These are phyloP conservation scores for Ochotona princeps DNA, from an alignment of 2,113 vertebrate species.

Conservation along the genomic window DNA sequence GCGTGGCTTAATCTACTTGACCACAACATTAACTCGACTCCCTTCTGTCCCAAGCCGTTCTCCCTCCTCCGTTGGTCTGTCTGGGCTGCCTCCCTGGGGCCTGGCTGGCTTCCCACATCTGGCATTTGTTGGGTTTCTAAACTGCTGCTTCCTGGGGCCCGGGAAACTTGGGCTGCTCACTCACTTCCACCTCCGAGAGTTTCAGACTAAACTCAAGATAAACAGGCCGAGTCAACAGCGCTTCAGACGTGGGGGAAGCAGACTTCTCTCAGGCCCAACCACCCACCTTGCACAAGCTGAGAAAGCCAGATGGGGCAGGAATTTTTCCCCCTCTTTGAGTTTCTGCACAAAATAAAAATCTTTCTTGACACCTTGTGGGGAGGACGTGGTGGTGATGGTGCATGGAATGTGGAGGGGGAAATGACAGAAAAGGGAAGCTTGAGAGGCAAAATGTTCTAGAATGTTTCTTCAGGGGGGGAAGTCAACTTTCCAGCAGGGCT, in stretches of 20 bases:
- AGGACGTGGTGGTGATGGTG: no score
- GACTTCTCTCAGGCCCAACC: neutral
- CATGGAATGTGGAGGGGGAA: no score
- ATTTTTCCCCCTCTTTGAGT: neutral
- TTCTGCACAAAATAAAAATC: neutral
- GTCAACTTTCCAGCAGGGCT: neutral
- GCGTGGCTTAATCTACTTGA: no score
- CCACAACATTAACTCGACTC: no score
- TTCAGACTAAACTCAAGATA: neutral
- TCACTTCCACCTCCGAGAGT: neutral
- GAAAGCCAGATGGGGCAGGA: fast-evolving
- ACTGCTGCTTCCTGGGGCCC: neutral
- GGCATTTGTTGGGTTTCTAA: neutral
- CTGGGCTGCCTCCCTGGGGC: fast-evolving
- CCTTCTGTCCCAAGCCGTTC: neutral
- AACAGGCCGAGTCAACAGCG: neutral
- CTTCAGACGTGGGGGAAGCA: neutral
- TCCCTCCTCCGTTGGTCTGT: neutral
- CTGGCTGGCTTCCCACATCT: neutral
- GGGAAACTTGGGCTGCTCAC: neutral
- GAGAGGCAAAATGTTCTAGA: neutral
- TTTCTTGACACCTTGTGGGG: no score
- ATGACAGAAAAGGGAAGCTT: neutral
- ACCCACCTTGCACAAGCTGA: neutral
- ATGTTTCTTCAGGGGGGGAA: neutral